Evolutionary conservation across 2,888 invertebrate species (phyloP), one percentile per base, ranked within the genome.

Genomic region (Aproaerema taeniolella): DNA sequence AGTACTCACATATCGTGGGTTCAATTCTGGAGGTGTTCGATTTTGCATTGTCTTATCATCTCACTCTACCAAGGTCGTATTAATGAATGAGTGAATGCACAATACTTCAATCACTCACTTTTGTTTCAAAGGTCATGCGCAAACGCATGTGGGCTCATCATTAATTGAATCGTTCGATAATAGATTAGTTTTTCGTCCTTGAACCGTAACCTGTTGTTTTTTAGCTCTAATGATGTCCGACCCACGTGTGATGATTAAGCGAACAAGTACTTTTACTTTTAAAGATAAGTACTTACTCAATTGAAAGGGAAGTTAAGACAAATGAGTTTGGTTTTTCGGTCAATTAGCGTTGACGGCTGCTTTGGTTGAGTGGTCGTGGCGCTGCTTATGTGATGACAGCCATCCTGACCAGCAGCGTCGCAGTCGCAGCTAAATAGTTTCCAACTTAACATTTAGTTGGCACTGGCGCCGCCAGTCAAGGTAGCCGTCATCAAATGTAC

Each of bases 1-100:
- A 20, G 20, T 20, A n/a, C n/a, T n/a, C n/a, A n/a, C n/a, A n/a
- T n/a, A n/a, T n/a, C 11, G 68, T 67, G 61, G 67, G 69, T 53
- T 63, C 50, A 40, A 60, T 51, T 55, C 61, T 47, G 63, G 56
- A 54, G 70, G 67, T 56, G 67, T 35, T 44, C 20, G 37, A 50
- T 51, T 54, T 50, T 38, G 43, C 59, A 65, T 64, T 66, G 67
- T 71, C 55, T 63, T 50, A 54, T 52, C 50, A 53, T 42, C n/a
- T 43, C 50, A 53, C 44, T 42, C 41, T 50, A 52, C 56, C 64
- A 65, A 65, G 62, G 65, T 43, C 45, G 31, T 13, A 25, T 33
- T 44, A 49, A 52, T 57, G 53, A 55, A 52, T 57, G 47, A 51
- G 49, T 41, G 45, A 48, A 47, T 42, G 43, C 45, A 37, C 17